Conservation (phyloP, 1,140 invertebrate species). For the Samia ricini region DNA sequence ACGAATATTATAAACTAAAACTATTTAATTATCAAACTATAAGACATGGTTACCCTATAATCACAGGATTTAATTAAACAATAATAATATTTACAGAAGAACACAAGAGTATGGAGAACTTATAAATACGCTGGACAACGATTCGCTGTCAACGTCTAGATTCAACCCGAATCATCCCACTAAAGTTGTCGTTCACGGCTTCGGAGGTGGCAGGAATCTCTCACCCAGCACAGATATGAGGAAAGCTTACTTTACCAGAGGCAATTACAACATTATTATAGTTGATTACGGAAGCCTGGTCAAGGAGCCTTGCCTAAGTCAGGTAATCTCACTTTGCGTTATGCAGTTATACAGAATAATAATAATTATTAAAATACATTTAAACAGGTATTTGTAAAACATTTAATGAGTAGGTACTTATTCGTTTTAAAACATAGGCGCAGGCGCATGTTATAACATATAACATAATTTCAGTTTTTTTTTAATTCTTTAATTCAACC, state of each 20-base stretch:
- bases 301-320: conserved; percentile 88
- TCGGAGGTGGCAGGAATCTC: conserved; percentile 87
- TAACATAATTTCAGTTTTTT: too few species aligned
- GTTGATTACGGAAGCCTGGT: conserved; percentile 91
- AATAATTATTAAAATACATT: background rate
- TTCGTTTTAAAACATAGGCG: background rate
- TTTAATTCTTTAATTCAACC: too few species aligned
- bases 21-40: background rate
- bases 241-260: conserved; percentile 87
- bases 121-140: conserved; percentile 82
- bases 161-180: conserved; percentile 87
- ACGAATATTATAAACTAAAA: too few species aligned
- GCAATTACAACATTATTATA: conserved; percentile 91
- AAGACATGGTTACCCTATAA: background rate
- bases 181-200: conserved; percentile 90
- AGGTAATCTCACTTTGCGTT: conserved; percentile 48
- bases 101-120: conserved; percentile 86
- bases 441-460: background rate
- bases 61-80: too few species aligned
- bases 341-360: background rate
- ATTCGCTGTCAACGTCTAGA: conserved; percentile 83
- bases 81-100: conserved; percentile 69
- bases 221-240: conserved; percentile 90
- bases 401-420: background rate
- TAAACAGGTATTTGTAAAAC: background rate